phyloP scores from a whole-genome alignment of 1,140 invertebrate species.

The Lethrus apterus region DNA sequence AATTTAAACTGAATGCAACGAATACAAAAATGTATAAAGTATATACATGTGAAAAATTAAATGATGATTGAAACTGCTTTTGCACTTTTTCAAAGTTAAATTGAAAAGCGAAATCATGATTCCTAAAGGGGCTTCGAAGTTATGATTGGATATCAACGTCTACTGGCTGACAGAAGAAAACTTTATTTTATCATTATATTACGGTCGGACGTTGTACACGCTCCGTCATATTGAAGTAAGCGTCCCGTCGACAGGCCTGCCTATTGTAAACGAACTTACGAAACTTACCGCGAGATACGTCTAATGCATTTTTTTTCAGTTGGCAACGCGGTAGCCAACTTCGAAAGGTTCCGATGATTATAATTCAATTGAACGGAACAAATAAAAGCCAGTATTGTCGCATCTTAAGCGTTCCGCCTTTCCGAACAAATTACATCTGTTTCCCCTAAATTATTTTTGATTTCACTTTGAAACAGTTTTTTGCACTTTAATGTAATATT shows the following conservation, averaged over 20 bases:
- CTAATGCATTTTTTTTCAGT: conserved; percentile 14
- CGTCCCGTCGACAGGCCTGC: conserved; percentile 4
- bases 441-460: too few species aligned
- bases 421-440: too few species aligned
- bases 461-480: too few species aligned
- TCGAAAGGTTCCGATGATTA: conserved; percentile 10
- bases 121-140: conserved; percentile 15
- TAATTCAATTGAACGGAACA: conserved; percentile 13
- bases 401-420: too few species aligned
- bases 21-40: too few species aligned
- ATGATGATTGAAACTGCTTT: too few species aligned
- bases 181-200: conserved; percentile 22
- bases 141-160: conserved; percentile 22
- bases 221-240: neutral
- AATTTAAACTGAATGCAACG: too few species aligned
- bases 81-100: conserved; percentile 17
- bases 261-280: conserved; percentile 15
- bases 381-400: too few species aligned
- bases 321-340: conserved; percentile 2
- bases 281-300: conserved; percentile 18
- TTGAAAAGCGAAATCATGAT: conserved; percentile 14
- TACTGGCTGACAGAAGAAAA: conserved; percentile 6
- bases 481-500: too few species aligned
- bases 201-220: neutral
- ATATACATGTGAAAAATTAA: too few species aligned